Conservation (phyloP, 2,888 invertebrate genomes). For the Apodemia zela region DNA sequence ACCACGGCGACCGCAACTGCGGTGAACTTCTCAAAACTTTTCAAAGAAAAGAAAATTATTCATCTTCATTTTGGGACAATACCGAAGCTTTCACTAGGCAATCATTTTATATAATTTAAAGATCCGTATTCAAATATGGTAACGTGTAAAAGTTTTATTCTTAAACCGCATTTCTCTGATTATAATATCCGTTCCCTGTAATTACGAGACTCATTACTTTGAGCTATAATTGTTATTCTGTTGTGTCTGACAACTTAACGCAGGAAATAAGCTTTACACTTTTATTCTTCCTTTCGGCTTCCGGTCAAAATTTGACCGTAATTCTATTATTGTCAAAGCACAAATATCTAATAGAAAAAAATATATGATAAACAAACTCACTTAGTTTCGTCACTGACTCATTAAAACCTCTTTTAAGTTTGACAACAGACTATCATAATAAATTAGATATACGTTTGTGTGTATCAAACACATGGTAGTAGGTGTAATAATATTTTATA, state of each 20-base stretch:
- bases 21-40: conserved; percentile 47
- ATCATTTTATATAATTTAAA: conserved; percentile 48
- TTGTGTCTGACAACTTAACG: background rate
- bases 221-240: background rate
- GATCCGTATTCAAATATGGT: conserved; percentile 8
- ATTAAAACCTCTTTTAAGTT: too few species aligned
- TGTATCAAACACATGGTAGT: too few species aligned
- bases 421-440: too few species aligned
- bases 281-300: too few species aligned
- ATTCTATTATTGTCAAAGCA: too few species aligned
- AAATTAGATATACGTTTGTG: too few species aligned
- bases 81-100: conserved; percentile 64
- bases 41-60: conserved; percentile 42
- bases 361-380: too few species aligned
- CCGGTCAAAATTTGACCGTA: too few species aligned
- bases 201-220: background rate
- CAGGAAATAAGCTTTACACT: too few species aligned
- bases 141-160: conserved; percentile 11
- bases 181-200: background rate
- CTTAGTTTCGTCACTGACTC: too few species aligned
- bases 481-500: too few species aligned
- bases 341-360: too few species aligned
- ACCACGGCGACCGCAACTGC: conserved; percentile 53
- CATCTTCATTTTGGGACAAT: conserved; percentile 48
- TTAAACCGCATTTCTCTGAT: background rate